A percentile compares a stretch with the other conserved stretches of the same genome.
phyloP scores from a whole-genome alignment of 2,113 vertebrate species.

The Chitala chitala region DNA sequence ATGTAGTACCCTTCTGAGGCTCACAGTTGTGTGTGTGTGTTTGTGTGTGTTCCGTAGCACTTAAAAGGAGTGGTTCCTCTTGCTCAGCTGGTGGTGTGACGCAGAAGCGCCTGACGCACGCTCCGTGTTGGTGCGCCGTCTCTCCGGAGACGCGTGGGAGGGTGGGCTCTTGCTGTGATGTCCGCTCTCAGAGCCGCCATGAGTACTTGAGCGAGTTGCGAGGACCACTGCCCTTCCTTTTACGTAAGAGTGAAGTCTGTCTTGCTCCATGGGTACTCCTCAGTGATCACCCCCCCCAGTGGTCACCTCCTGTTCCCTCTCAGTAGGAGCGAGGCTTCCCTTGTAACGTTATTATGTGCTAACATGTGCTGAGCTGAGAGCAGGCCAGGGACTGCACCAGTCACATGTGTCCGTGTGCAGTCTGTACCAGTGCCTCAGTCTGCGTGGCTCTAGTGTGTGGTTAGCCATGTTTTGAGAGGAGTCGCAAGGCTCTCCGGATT shows the following conservation, averaged over 20 bases:
- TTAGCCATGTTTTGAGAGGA: slow-evolving; percentile 4
- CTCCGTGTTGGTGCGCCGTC: background rate
- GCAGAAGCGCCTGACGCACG: background rate
- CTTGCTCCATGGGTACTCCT: background rate
- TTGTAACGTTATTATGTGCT: no score
- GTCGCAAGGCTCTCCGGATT: slow-evolving; percentile 23
- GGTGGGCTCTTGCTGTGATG: background rate
- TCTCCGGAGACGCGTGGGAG: background rate
- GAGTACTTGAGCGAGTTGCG: background rate
- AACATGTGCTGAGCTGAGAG: no score
- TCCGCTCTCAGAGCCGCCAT: background rate
- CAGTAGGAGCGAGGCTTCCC: no score
- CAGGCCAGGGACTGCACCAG: background rate
- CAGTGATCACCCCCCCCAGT: no score
- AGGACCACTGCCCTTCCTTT: background rate
- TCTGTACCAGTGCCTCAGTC: background rate
- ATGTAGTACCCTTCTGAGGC: no score
- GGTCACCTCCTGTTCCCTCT: no score
- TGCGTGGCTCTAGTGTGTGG: background rate
- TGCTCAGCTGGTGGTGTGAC: background rate
- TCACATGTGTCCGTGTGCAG: background rate
- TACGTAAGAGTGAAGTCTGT: background rate
- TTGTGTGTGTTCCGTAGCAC: no score
- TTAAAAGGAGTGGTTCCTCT: background rate
- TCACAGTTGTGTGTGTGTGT: no score